phyloP scores from a whole-genome alignment of 2,113 vertebrate species.

The Callionymus lyra region DNA sequence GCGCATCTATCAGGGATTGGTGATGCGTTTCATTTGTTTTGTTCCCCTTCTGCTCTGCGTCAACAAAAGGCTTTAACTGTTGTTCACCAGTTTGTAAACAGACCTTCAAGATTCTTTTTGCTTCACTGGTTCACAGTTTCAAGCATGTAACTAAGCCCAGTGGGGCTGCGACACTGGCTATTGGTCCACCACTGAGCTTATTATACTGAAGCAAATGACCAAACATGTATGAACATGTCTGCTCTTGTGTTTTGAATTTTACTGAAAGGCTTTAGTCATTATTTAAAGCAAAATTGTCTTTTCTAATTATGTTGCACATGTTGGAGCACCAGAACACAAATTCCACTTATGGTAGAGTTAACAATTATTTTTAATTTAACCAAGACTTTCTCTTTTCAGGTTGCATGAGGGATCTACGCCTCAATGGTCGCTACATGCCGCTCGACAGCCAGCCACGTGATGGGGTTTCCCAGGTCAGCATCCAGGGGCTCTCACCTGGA shows the following conservation, averaged over 20 bases:
- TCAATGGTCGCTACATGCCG: conserved; percentile 75
- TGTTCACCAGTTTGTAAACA: neutral
- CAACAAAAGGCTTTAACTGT: neutral
- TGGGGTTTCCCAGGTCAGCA: conserved; percentile 67
- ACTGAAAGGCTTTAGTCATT: neutral
- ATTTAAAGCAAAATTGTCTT: no score
- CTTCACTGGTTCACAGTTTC: neutral
- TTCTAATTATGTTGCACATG: no score
- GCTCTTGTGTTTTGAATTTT: neutral
- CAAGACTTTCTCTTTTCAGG: conserved; percentile 59
- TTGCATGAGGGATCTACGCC: conserved; percentile 77
- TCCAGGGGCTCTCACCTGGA: conserved; percentile 70
- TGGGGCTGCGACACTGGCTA: neutral
- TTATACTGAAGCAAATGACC: conserved; percentile 4
- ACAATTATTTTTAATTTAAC: conserved; percentile 2
- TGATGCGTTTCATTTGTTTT: no score
- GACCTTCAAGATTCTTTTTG: neutral
- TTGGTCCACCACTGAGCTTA: neutral
- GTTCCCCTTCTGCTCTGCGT: no score
- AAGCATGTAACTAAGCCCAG: neutral
- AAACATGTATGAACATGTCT: conserved; percentile 9
- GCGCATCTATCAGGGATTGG: no score
- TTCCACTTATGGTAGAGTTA: no score
- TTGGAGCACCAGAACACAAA: neutral
- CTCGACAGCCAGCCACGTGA: conserved; percentile 69